phyloP scores from a whole-genome alignment of 2,888 invertebrate species.

The Drosophila colorata region DNA sequence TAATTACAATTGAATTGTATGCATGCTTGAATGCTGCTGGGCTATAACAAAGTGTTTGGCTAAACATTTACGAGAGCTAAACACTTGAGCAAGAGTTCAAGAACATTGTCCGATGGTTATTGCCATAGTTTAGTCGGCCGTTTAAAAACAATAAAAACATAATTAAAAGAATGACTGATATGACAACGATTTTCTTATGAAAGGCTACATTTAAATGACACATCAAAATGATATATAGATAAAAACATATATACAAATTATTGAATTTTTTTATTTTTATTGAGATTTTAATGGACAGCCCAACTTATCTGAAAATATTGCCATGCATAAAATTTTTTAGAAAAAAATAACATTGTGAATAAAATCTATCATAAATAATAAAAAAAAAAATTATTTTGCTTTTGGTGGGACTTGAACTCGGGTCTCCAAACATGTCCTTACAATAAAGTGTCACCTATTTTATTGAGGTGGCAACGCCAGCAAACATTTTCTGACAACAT shows the following conservation, averaged over 20 bases:
- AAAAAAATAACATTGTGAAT: not conserved
- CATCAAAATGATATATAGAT: not conserved
- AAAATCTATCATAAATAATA: not conserved
- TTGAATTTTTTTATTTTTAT: no score
- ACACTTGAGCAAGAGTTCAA: constrained; percentile 60
- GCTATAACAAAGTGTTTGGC: constrained; percentile 30
- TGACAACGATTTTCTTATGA: constrained; percentile 6
- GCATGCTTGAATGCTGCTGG: constrained; percentile 23
- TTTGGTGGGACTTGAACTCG: constrained; percentile 19
- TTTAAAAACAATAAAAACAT: constrained; percentile 21
- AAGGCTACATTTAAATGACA: constrained; percentile 5
- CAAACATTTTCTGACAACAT: not conserved
- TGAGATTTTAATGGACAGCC: not conserved
- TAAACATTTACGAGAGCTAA: constrained; percentile 54
- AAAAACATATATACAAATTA: no score
- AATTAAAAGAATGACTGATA: constrained; percentile 11
- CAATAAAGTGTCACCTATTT: not conserved
- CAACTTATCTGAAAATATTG: not conserved
- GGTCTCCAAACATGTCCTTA: not conserved
- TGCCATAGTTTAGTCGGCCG: constrained; percentile 58
- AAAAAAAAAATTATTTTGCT: not conserved
- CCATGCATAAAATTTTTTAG: not conserved
- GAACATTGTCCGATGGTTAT: constrained; percentile 61
- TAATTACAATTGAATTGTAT: constrained; percentile 65
- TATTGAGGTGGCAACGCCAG: constrained; percentile 12